Evolutionary conservation across 2,113 vertebrate genomes (phyloP).

Genomic region (Neogobius melanostomus): DNA sequence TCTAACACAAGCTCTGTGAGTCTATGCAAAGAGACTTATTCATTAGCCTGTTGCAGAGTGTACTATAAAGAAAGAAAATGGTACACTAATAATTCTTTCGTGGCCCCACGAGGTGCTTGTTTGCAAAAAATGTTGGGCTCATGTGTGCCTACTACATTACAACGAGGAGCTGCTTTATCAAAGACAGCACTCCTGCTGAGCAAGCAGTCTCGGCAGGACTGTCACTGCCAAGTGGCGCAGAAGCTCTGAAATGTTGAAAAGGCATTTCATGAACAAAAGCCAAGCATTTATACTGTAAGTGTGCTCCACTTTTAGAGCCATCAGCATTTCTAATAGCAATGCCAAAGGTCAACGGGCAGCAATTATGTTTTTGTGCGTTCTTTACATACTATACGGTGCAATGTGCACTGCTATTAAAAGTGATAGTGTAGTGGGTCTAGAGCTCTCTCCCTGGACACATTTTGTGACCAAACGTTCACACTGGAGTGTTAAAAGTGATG

Average conservation of each 20-base stretch:
- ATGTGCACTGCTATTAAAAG: not conserved
- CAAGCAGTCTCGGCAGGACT: constrained; percentile 46
- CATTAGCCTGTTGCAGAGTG: constrained; percentile 46
- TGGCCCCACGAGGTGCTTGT: constrained; percentile 26
- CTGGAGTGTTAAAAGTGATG: constrained; percentile 37
- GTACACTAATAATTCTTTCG: constrained; percentile 48
- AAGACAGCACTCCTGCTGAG: constrained; percentile 40
- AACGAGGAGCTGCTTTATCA: constrained; percentile 48
- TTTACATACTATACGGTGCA: constrained; percentile 8
- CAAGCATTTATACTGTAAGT: constrained; percentile 12
- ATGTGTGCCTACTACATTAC: constrained; percentile 17
- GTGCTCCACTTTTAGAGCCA: constrained; percentile 25
- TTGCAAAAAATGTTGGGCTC: constrained; percentile 24
- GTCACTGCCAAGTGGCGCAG: constrained; percentile 20
- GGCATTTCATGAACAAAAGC: constrained; percentile 28
- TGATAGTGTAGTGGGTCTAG: constrained; percentile 6
- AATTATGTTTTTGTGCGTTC: constrained; percentile 4
- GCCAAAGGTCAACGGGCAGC: constrained; percentile 12
- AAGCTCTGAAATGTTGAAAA: constrained; percentile 43
- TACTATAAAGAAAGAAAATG: constrained; percentile 29
- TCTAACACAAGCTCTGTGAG: constrained; percentile 36
- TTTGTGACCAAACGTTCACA: constrained; percentile 23
- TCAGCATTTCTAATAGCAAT: constrained; percentile 16
- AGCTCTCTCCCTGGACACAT: constrained; percentile 16
- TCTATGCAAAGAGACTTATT: constrained; percentile 51